Evolutionary conservation across 2,113 vertebrate species (phyloP).

Genomic region (Oxygymnocypris stewartii): DNA sequence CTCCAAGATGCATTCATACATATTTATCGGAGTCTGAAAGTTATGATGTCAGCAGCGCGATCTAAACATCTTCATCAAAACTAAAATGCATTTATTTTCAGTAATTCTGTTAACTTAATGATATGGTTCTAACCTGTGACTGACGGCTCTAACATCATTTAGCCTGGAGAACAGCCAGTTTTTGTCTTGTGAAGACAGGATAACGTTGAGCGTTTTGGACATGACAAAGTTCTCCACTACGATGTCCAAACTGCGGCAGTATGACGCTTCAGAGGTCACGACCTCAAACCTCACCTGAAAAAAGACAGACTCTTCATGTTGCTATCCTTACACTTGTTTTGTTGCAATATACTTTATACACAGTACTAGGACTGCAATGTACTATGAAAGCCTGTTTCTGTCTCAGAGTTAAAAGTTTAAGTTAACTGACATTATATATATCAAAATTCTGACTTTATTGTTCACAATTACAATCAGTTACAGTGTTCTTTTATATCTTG

Average conservation of each 20-base stretch:
- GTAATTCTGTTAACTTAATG: not conserved
- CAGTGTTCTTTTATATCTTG: too few species aligned
- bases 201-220: slow-evolving; percentile 75
- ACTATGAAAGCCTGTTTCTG: too few species aligned
- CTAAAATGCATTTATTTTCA: too few species aligned
- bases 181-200: slow-evolving; percentile 85
- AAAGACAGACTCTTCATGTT: not conserved
- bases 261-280: slow-evolving; percentile 92
- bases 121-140: slow-evolving; percentile 78
- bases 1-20: not conserved
- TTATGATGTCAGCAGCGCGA: not conserved
- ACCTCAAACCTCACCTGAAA: slow-evolving; percentile 92
- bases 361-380: too few species aligned
- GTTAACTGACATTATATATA: too few species aligned
- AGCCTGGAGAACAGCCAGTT: slow-evolving; percentile 97
- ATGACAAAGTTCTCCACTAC: slow-evolving; percentile 92
- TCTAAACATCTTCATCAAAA: not conserved
- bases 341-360: not conserved
- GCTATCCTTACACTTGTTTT: not conserved
- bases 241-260: slow-evolving; percentile 89
- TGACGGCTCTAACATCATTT: slow-evolving; percentile 86
- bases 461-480: too few species aligned
- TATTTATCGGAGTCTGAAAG: not conserved
- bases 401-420: too few species aligned
- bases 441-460: too few species aligned